These are phyloP conservation scores for Premnoplex brunnescens DNA, from an alignment of 2,797 vertebrate genomes.

Conservation along the genomic window DNA sequence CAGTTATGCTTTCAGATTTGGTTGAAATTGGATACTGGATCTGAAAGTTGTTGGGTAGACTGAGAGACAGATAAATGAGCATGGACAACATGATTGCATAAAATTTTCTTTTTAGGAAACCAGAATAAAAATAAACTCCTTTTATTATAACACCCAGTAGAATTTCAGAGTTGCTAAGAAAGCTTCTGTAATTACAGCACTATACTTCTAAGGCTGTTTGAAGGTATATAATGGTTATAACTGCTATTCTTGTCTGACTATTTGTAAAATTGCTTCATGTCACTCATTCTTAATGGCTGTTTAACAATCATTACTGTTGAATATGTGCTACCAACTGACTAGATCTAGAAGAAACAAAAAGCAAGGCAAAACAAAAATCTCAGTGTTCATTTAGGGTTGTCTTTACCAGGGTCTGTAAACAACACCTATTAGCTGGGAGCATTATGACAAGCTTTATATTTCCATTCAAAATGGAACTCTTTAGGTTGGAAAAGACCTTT, in stretches of 20 bases:
- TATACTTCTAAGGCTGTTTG: not conserved
- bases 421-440: not conserved
- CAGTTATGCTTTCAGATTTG: not conserved
- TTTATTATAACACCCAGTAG: not conserved
- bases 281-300: constrained; percentile 10
- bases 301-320: not conserved
- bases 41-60: not conserved
- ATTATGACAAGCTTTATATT: not conserved
- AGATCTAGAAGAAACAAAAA: not conserved
- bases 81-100: not conserved
- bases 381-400: not conserved
- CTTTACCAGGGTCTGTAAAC: not conserved
- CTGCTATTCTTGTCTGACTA: constrained; percentile 1
- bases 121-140: constrained; percentile 11
- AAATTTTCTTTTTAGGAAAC: not conserved
- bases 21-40: not conserved
- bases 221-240: constrained; percentile 6
- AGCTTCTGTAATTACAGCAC: not conserved
- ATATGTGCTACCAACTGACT: not conserved
- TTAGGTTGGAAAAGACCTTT: not conserved
- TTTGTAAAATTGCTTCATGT: not conserved
- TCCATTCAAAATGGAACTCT: not conserved
- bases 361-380: not conserved
- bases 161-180: constrained; percentile 3
- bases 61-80: not conserved